Conservation (phyloP, 2,888 invertebrate species). For the Drosophila buzzatii region DNA sequence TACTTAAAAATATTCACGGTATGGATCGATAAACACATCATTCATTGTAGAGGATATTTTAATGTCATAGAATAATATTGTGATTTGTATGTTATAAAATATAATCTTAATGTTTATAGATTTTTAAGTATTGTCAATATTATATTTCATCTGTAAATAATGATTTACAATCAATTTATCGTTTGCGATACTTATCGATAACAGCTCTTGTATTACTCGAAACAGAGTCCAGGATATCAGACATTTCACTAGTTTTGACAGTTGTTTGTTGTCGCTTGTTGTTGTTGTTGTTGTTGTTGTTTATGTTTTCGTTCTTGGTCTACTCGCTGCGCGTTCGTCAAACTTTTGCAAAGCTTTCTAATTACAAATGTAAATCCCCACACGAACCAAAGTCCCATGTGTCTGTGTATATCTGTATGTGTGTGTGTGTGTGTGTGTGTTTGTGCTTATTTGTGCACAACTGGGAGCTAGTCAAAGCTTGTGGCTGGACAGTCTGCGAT, state of each 20-base stretch:
- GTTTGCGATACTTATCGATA: neutral
- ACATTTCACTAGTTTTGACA: neutral
- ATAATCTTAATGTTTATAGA: too few species aligned
- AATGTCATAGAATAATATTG: neutral
- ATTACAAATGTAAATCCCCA: slow-evolving; percentile 83
- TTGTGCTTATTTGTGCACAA: slow-evolving; percentile 6
- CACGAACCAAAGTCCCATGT: slow-evolving; percentile 29
- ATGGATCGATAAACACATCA: neutral
- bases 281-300: slow-evolving; percentile 19
- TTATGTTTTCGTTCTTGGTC: slow-evolving; percentile 23
- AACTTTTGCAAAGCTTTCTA: slow-evolving; percentile 80
- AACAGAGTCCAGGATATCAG: slow-evolving; percentile 2
- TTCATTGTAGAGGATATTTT: neutral
- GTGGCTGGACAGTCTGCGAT: slow-evolving; percentile 42
- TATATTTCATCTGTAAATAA: neutral
- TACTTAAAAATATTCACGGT: too few species aligned
- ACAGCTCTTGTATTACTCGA: neutral
- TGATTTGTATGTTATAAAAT: too few species aligned
- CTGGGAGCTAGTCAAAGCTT: slow-evolving; percentile 43
- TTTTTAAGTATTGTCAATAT: neutral
- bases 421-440: slow-evolving; percentile 17
- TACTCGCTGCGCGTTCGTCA: slow-evolving; percentile 58
- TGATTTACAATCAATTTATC: neutral
- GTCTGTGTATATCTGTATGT: slow-evolving; percentile 20
- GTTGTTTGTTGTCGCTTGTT: slow-evolving; percentile 6